Evolutionary conservation across 1,140 invertebrate genomes (phyloP).

Genomic region (Drosophila varians): DNA sequence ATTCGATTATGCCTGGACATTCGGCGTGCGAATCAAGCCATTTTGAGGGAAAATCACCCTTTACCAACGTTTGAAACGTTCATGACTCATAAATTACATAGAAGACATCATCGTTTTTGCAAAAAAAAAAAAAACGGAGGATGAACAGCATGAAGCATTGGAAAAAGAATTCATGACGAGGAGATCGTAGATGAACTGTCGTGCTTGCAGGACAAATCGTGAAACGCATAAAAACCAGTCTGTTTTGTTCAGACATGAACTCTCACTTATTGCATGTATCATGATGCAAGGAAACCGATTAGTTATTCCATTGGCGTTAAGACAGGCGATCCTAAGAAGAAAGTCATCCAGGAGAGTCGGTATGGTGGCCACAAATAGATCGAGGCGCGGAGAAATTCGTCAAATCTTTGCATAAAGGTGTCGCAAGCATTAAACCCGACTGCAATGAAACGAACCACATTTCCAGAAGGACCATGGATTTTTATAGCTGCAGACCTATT

Average conservation of each 20-base stretch:
- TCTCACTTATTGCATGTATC: constrained; percentile 17
- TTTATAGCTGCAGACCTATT: constrained; percentile 19
- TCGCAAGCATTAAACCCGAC: constrained; percentile 10
- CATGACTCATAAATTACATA: constrained; percentile 11
- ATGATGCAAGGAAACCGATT: constrained; percentile 34
- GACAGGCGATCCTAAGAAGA: constrained; percentile 70
- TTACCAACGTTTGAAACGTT: neutral
- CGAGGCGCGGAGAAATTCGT: constrained; percentile 83
- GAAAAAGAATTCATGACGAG: constrained; percentile 7
- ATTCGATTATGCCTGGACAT: neutral
- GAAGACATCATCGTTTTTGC: too few species aligned
- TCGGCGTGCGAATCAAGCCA: neutral
- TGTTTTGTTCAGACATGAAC: constrained; percentile 30
- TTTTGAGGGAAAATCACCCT: neutral
- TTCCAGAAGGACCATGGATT: constrained; percentile 20
- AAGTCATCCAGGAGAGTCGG: constrained; percentile 84
- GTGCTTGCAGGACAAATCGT: constrained; percentile 10
- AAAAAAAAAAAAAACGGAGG: too few species aligned
- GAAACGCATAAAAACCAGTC: constrained; percentile 2
- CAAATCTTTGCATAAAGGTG: constrained; percentile 80
- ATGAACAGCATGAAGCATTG: too few species aligned
- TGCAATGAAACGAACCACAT: constrained; percentile 17
- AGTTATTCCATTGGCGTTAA: constrained; percentile 62
- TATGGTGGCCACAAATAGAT: constrained; percentile 85
- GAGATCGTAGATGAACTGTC: constrained; percentile 25